Evolutionary conservation across 2,888 invertebrate species (phyloP), one percentile per base, ranked within the genome.

Genomic region (Cephus runcator): DNA sequence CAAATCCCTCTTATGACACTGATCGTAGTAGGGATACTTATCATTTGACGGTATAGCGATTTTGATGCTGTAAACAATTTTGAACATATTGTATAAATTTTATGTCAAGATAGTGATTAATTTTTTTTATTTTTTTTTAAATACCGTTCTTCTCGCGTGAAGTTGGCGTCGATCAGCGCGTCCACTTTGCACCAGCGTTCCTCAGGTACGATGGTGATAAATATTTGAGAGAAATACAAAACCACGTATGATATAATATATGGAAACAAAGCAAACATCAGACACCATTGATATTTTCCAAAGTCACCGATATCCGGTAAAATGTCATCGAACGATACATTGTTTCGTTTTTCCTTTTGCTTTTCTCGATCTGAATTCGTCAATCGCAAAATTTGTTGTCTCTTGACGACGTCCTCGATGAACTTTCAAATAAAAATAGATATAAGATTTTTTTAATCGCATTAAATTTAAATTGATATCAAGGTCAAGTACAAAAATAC

Each of bases 221-320:
- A 93, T 73, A 93, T 91, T 83, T 93, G 93, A 31, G 92, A 91
- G 85, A 93, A 93, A 80, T 93, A 92, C 1, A 93, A 91, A 76
- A 92, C 91, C 12, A 92, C 92, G 75, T 93, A 93, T 74, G 92
- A 91, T 35, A 92, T 88, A 75, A 91, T 91, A 81, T 92, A 93
- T 0, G 93, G 93, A 73, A 93, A 88, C 80, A 93, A 85, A 31
- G 92, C 85, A 3, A 92, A 73, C 77, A 93, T 91, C 12, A 93
- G 87, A 31, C 90, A 84, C 85, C 92, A 91, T 84, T 93, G 93
- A 83, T 93, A 93, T 79, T 88, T 85, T 35, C 93, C 93, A 83
- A 93, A 93, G 81, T 92, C 92, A 1, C 93, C 93, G 35, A 93
- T 90, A 79, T 92, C 88, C 0, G 92, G 92, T 74, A 93, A 83